Base-by-base conservation (phyloP, 1,140 invertebrate genomes). In the Cydia strobilella region DNA sequence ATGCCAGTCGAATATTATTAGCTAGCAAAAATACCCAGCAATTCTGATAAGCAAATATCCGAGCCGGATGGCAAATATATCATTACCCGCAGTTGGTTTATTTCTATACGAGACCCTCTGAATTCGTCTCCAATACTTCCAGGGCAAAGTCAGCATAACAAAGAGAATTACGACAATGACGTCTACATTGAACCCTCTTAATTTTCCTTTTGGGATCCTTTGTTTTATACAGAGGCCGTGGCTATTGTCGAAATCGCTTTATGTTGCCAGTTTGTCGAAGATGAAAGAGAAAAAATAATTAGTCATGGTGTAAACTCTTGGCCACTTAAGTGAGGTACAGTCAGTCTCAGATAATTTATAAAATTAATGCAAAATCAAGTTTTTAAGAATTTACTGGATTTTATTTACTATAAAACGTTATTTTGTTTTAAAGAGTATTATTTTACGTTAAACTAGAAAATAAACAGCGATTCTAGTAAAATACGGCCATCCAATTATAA, bases 271-370 rank as follows among this genome's bases (percentile, higher is more conserved):
- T 83, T 79, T 76, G 69, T 78, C 74, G 76, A 79, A 81, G 80
- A 85, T 84, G 77, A 86, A 86, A 83, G 79, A 65, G 80, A 84
- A 82, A 84, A 82, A 83, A 84, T 86, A 80, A 83, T 81, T 82
- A 83, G 76, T 79, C 72, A 65, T 82, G 77, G 65, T 69, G 35
- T 69, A 69, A 69, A 69, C 65, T 69, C 65, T 39, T 18, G 35
- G 65, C 65, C 65, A 42, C 72, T 72, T 73, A 74, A 59, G 25
- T 27, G 31, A 12, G 35, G 71, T 59, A 59, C 54, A 59, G 18
- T 59, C 54, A 59, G 54, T n/a, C 23, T 23, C 54, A 59, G 54
- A 59, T n/a, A 9, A 59, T 10, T 54, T 18, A 59, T 23, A 23
- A 59, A 59, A 20, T 59, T 18, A 20, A 54, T 18, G 15, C n/a